Conservation (phyloP, 2,113 vertebrate genomes). For the Clinocottus analis region DNA sequence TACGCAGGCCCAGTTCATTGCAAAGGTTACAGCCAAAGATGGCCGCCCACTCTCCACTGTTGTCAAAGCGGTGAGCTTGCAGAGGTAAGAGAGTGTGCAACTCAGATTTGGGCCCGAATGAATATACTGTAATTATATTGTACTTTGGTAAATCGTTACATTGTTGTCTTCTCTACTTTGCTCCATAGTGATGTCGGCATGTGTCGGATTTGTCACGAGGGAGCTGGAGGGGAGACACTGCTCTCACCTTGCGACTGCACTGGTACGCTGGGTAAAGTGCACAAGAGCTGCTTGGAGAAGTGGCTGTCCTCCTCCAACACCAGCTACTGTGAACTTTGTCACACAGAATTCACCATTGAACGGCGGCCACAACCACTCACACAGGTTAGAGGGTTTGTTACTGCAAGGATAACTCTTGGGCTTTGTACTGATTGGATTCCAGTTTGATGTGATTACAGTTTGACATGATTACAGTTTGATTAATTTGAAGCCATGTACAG, state of each 20-base stretch:
- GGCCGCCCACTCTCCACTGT: constrained; percentile 94
- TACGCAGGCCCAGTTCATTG: constrained; percentile 90
- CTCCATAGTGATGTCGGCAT: constrained; percentile 91
- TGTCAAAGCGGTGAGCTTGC: constrained; percentile 92
- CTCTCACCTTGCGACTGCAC: constrained; percentile 96
- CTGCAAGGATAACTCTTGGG: too few species aligned
- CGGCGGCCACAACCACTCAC: constrained; percentile 93
- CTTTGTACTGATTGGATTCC: too few species aligned
- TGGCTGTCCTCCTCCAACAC: constrained; percentile 99
- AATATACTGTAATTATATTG: background rate
- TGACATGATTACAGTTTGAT: constrained; percentile 5
- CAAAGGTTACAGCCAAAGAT: constrained; percentile 94
- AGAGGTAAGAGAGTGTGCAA: constrained; percentile 84
- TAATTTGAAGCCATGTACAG: background rate
- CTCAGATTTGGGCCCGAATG: background rate
- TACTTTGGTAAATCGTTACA: background rate
- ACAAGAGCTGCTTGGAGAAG: constrained; percentile 97
- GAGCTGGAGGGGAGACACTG: constrained; percentile 90
- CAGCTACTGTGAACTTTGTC: constrained; percentile 98
- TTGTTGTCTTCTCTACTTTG: background rate
- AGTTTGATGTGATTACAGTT: too few species aligned
- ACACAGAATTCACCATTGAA: constrained; percentile 96
- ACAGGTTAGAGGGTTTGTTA: constrained; percentile 85
- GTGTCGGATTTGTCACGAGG: constrained; percentile 98
- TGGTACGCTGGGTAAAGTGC: constrained; percentile 95